phyloP scores from a whole-genome alignment of 2,113 vertebrate species.

The Sinosuthora webbiana region DNA sequence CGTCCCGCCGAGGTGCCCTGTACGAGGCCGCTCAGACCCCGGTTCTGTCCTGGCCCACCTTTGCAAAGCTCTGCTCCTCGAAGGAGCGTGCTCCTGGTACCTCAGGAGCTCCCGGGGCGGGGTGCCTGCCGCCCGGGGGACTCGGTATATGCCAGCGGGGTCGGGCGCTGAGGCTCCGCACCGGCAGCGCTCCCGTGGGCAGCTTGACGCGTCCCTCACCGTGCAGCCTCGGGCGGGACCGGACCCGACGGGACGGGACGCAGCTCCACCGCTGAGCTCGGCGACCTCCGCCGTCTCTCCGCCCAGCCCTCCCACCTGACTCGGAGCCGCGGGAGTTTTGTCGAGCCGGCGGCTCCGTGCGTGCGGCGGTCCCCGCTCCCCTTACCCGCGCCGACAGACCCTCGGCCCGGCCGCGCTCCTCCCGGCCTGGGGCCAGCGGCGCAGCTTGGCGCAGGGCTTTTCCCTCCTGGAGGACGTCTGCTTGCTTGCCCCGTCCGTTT shows the following conservation, averaged over 20 bases:
- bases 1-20: background rate
- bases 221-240: background rate
- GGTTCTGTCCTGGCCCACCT: background rate
- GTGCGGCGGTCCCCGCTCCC: background rate
- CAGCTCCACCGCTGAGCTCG: background rate
- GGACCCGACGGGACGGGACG: too few species aligned
- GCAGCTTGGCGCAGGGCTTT: background rate
- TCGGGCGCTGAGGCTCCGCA: background rate
- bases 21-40: background rate
- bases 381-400: background rate
- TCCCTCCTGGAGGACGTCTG: too few species aligned
- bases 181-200: background rate
- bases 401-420: background rate
- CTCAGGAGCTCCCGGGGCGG: background rate
- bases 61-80: background rate
- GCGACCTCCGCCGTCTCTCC: background rate
- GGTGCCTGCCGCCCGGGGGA: background rate
- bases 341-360: background rate
- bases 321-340: background rate
- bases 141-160: background rate
- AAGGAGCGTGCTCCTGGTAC: background rate
- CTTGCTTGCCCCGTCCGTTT: background rate
- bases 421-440: background rate
- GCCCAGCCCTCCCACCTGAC: background rate
- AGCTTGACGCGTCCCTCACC: background rate